Conservation (phyloP, 2,113 vertebrate species). For the Nansenia antarctica region DNA sequence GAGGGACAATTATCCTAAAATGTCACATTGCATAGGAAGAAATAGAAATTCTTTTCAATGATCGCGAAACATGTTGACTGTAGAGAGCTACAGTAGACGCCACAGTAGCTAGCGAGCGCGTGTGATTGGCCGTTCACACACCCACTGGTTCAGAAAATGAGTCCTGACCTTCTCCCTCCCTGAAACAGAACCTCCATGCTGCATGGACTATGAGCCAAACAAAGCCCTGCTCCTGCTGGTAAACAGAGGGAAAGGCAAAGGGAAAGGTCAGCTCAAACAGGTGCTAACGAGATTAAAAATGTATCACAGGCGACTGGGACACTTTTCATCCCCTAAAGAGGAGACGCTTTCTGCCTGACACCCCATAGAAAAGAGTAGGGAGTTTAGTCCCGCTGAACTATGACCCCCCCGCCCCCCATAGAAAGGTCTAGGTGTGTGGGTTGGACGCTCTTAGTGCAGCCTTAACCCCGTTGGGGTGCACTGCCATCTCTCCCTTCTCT, state of each 20-base stretch:
- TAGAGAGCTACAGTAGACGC: too few relatives aligned
- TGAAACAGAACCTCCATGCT: slow-evolving; percentile 46
- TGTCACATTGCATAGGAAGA: too few relatives aligned
- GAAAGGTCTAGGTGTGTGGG: slow-evolving; percentile 24
- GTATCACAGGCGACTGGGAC: slow-evolving; percentile 58
- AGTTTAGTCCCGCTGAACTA: slow-evolving; percentile 15
- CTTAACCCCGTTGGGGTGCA: neutral
- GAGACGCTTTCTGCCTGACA: slow-evolving; percentile 23
- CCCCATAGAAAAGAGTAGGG: neutral
- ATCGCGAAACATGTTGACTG: too few relatives aligned
- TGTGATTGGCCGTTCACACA: slow-evolving; percentile 35
- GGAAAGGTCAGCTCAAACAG: slow-evolving; percentile 71
- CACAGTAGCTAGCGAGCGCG: too few relatives aligned
- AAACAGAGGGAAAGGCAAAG: slow-evolving; percentile 54
- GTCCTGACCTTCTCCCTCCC: slow-evolving; percentile 54
- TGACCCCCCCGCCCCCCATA: too few relatives aligned
- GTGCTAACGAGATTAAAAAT: slow-evolving; percentile 76
- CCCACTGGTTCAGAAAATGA: slow-evolving; percentile 59
- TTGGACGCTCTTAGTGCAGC: neutral
- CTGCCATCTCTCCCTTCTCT: neutral
- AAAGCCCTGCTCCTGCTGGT: slow-evolving; percentile 50
- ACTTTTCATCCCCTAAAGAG: slow-evolving; percentile 54
- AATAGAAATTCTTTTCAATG: too few relatives aligned
- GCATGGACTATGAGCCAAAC: slow-evolving; percentile 60
- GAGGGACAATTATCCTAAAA: too few relatives aligned